Evolutionary conservation across 2,113 vertebrate species (phyloP), one percentile per base, ranked within the genome.

Genomic region (Alexandromys fortis): DNA sequence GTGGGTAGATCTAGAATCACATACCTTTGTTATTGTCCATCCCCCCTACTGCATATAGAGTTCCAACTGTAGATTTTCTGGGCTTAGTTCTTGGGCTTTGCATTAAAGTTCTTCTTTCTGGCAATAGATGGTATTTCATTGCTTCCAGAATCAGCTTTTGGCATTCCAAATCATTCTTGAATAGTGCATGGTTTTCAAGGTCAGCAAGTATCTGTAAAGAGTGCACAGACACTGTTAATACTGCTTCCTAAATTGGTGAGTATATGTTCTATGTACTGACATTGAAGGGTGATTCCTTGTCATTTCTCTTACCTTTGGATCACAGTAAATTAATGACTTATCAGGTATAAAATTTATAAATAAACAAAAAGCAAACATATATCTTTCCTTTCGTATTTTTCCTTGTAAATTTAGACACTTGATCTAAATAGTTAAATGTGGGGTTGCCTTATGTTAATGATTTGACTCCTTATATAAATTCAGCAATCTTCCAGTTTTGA

Each of bases 21-120:
- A 95, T 98, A 99, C 99, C 99, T 99, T 99, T 99, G 95, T 98
- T 99, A 96, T 98, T 99, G 97, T 99, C 99, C 98, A 99, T 99
- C 96, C 99, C 99, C 97, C 99, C 99, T 95, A 99, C 99, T 72
- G 99, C 99, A 96, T 98, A 99, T 78, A 99, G 95, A 45, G 98
- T 98, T 95, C 99, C 99, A 94, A 99, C 99, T 49, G 99, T 99
- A 95, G 99, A 99, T 97, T 99, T 99, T 96, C 99, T 98, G 78
- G 99, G 99, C 58, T 99, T 99, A 89, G 99, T 99, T 98, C 98
- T 98, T 78, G 99, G 98, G 89, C 99, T 99, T 97, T 99, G 99
- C 98, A 99, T 99, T 30, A 99, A 98, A 94, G 98, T 99, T 98
- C 99, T 98, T 98, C 98, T 98, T 97, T 99, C 99, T 97, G 99